A percentile compares a stretch with the other conserved stretches of the same genome.
These are phyloP conservation scores for Sarcophaga caerulescens DNA, from an alignment of 2,888 invertebrate species.

Conservation along the genomic window DNA sequence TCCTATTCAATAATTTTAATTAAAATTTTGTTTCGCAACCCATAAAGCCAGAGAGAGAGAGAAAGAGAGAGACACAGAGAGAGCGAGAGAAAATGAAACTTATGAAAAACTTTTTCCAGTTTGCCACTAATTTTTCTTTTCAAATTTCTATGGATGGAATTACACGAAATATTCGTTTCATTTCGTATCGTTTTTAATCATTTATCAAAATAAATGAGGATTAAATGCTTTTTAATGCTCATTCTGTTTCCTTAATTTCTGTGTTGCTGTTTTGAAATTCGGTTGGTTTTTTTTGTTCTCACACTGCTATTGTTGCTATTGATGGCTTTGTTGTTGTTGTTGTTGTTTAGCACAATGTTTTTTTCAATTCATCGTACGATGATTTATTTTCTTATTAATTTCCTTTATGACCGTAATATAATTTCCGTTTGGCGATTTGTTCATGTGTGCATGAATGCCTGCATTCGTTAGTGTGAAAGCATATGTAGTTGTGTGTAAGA, in stretches of 20 bases:
- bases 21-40: background rate
- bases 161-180: background rate
- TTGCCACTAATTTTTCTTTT: background rate
- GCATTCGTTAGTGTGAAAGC: background rate
- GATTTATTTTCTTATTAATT: conserved; percentile 70
- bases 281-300: too few species aligned
- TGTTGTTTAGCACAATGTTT: conserved; percentile 18
- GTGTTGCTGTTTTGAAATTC: too few species aligned
- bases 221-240: background rate
- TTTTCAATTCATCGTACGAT: conserved; percentile 45
- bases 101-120: background rate
- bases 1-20: background rate
- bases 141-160: background rate
- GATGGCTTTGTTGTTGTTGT: background rate
- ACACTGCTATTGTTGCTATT: too few species aligned
- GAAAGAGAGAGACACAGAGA: too few species aligned
- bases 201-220: background rate
- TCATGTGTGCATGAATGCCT: conserved; percentile 19
- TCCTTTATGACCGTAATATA: conserved; percentile 68
- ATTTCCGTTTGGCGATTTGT: conserved; percentile 65
- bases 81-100: background rate
- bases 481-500: conserved; percentile 3
- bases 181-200: background rate
- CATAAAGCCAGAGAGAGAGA: background rate
- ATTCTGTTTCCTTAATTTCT: too few species aligned